Conservation (phyloP, 2,113 vertebrate species). For the Phaetusa simplex region DNA sequence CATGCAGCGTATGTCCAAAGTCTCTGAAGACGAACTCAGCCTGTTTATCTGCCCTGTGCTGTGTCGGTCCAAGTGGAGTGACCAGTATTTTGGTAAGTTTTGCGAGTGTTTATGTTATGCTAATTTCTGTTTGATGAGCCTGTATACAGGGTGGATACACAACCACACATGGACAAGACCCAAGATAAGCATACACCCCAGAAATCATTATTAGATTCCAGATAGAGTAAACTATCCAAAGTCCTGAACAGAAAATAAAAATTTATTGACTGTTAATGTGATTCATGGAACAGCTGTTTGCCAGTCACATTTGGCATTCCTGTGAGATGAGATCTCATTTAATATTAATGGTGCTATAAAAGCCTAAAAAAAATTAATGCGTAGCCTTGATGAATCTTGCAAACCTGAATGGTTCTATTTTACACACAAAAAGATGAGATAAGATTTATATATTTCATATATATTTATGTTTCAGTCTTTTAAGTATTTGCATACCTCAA, state of each 20-base stretch:
- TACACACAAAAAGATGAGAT: slow-evolving; percentile 21
- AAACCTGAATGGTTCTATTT: slow-evolving; percentile 49
- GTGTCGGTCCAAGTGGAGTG: neutral
- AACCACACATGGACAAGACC: slow-evolving; percentile 25
- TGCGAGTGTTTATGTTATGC: neutral
- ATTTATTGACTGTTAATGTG: slow-evolving; percentile 67
- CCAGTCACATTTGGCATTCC: slow-evolving; percentile 61
- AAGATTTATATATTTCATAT: slow-evolving; percentile 27
- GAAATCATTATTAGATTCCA: slow-evolving; percentile 59
- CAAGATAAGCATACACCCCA: slow-evolving; percentile 51
- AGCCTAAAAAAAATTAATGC: slow-evolving; percentile 45
- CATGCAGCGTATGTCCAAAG: neutral
- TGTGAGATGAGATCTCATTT: slow-evolving; percentile 63
- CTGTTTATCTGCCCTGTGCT: neutral
- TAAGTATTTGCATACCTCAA: slow-evolving; percentile 55
- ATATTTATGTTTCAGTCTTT: slow-evolving; percentile 29
- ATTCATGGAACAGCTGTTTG: slow-evolving; percentile 66
- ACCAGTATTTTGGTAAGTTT: neutral
- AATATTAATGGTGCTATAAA: slow-evolving; percentile 67
- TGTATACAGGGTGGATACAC: slow-evolving; percentile 6
- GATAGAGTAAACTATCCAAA: slow-evolving; percentile 46
- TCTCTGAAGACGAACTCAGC: neutral
- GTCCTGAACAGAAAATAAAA: slow-evolving; percentile 56
- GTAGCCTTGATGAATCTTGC: slow-evolving; percentile 15
- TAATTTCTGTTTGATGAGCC: slow-evolving; percentile 54